Evolutionary conservation across 2,888 invertebrate species (phyloP), one percentile per base, ranked within the genome.

Genomic region (Steinernema hermaphroditum): DNA sequence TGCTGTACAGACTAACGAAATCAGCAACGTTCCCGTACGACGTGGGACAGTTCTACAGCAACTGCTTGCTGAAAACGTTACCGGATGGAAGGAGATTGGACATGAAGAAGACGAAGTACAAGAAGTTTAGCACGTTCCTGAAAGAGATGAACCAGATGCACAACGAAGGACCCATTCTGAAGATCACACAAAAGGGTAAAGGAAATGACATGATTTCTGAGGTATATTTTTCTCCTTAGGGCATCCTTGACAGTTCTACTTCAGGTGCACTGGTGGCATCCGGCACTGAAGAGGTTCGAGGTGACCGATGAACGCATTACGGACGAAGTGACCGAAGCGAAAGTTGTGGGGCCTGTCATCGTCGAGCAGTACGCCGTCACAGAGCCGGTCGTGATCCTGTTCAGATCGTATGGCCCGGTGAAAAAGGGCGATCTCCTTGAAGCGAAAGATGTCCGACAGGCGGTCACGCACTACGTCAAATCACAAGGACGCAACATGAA

Each of bases 41-140:
- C 71, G 83, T 81, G 29, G 85, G 85, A 0, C 84, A 82, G 72
- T 83, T 82, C 70, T 81, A 81, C 69, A 80, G 80, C 16, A 74
- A 50, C 41, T 72, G 49, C 41, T 32, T 79, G 1, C 29, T 79
- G 32, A 81, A 79, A n/a, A 69, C 70, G 16, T 50, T 79, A 8
- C 85, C 85, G 1, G 76, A 77, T 9, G 80, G 79, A 24, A 72
- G 75, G 1, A 72, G 75, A 41, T 69, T 85, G 68, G 85, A 85
- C 49, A 80, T 85, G 77, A 85, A 85, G 72, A 85, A 83, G 73
- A 85, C 85, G 1, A 79, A 79, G 62, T 83, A 76, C 77, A 84
- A 85, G 72, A 85, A 85, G 74, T 85, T 85, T 70, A 78, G 77
- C 69, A 80, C 75, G 0, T 85, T 85, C 73, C 62, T 84, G 32